A percentile compares a stretch with the other conserved stretches of the same genome.
These are phyloP conservation scores for Globodera ellingtonae DNA, from an alignment of 1,140 invertebrate genomes.

Conservation along the genomic window DNA sequence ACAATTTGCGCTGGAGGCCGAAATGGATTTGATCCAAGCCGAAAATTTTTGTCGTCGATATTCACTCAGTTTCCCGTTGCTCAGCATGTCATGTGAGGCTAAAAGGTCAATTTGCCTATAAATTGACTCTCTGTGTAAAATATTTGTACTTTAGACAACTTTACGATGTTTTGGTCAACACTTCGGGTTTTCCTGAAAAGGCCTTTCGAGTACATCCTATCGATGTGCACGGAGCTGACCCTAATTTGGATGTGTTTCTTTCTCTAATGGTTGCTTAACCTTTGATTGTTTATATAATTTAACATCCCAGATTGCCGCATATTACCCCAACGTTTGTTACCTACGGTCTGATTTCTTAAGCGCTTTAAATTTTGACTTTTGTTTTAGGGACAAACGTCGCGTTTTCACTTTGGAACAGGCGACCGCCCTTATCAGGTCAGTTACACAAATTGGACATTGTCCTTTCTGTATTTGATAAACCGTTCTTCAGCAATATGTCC, in stretches of 20 bases:
- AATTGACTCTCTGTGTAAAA: neutral
- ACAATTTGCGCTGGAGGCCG: constrained; percentile 79
- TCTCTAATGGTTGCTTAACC: constrained; percentile 37
- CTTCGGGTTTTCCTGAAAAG: constrained; percentile 85
- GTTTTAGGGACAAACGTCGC: constrained; percentile 46
- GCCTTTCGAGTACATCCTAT: constrained; percentile 76
- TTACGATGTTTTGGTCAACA: constrained; percentile 77
- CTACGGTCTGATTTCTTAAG: constrained; percentile 78
- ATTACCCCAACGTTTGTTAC: constrained; percentile 93
- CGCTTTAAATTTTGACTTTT: constrained; percentile 13
- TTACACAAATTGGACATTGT: neutral
- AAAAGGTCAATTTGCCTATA: constrained; percentile 21
- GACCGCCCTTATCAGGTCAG: constrained; percentile 73
- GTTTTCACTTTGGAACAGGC: constrained; percentile 92
- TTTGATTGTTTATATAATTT: neutral
- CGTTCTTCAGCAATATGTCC: constrained; percentile 76
- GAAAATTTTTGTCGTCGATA: constrained; percentile 85
- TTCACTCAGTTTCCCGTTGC: constrained; percentile 81
- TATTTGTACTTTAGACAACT: constrained; percentile 72
- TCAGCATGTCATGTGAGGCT: constrained; percentile 73
- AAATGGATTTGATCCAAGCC: constrained; percentile 79
- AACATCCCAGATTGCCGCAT: constrained; percentile 72
- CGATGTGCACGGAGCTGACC: constrained; percentile 77
- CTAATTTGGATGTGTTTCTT: constrained; percentile 78
- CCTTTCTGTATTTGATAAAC: constrained; percentile 72